A percentile compares a stretch with the other conserved stretches of the same genome.
Evolutionary conservation across 2,113 vertebrate species (phyloP).

Genomic region (Engraulis encrasicolus): DNA sequence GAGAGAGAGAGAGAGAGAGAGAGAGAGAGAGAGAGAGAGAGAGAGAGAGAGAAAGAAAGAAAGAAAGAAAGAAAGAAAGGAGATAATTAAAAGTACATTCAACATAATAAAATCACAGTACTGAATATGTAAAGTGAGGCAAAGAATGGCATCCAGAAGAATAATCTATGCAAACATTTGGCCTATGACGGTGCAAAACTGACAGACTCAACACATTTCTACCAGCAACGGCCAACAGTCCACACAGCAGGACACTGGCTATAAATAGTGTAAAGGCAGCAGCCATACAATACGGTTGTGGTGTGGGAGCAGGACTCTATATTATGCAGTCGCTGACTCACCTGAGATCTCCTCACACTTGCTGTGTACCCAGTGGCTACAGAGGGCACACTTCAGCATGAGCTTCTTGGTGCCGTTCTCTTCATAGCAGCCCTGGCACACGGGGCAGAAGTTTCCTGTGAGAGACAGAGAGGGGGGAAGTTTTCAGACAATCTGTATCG

Average conservation of each 20-base stretch:
- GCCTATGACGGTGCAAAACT: background rate
- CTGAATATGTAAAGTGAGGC: no score
- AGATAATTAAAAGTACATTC: background rate
- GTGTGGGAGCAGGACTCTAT: background rate
- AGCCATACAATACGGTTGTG: background rate
- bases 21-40: background rate
- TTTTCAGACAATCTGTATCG: no score
- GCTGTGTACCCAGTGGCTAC: constrained; percentile 88
- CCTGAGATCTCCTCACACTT: constrained; percentile 87
- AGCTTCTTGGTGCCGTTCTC: constrained; percentile 76
- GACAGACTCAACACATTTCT: background rate
- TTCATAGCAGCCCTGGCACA: constrained; percentile 86
- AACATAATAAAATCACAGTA: no score
- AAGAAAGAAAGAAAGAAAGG: background rate
- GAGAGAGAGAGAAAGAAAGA: background rate
- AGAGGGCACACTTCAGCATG: constrained; percentile 86
- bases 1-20: background rate
- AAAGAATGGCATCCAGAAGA: no score
- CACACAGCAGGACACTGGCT: background rate
- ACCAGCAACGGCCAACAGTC: background rate
- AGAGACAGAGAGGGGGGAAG: background rate
- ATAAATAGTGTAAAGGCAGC: background rate
- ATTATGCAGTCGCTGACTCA: constrained; percentile 57
- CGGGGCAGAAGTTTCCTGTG: constrained; percentile 85
- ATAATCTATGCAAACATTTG: no score